Conservation (phyloP, 2,888 invertebrate species). For the Agonopterix arenella region DNA sequence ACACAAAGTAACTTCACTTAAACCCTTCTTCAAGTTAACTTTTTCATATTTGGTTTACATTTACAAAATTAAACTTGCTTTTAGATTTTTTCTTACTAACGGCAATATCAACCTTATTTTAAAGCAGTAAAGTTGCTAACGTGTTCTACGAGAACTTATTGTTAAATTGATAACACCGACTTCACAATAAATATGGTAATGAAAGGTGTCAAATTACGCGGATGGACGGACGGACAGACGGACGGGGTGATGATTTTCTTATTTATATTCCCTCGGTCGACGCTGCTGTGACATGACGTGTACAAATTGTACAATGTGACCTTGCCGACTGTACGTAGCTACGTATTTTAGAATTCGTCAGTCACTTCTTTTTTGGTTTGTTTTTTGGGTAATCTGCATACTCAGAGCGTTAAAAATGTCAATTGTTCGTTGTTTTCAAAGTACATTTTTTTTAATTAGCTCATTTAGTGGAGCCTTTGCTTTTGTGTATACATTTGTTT, state of each 20-base stretch:
- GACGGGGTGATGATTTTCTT: constrained; percentile 50
- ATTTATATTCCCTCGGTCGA: constrained; percentile 33
- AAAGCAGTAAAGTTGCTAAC: neutral
- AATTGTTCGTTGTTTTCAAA: no score
- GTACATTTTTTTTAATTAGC: no score
- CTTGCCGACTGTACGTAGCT: constrained; percentile 39
- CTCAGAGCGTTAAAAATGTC: no score
- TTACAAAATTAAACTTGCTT: constrained; percentile 8
- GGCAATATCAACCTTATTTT: neutral
- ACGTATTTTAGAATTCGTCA: constrained; percentile 24
- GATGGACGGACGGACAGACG: constrained; percentile 48
- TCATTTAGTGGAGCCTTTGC: no score
- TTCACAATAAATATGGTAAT: constrained; percentile 72
- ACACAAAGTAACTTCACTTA: constrained; percentile 21
- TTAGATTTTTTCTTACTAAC: no score
- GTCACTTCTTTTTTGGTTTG: constrained; percentile 20
- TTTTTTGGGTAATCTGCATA: neutral
- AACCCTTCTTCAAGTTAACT: constrained; percentile 28
- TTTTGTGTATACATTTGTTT: no score
- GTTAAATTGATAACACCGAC: constrained; percentile 17
- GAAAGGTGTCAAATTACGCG: constrained; percentile 72
- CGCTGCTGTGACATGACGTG: constrained; percentile 36
- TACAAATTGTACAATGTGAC: constrained; percentile 52
- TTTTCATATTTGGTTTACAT: constrained; percentile 46
- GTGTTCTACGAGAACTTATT: constrained; percentile 4